Percentiles rank a stretch among this genome's conserved stretches.
Evolutionary conservation across 2,888 invertebrate genomes (phyloP).

Genomic region (Leptura quadrifasciata): DNA sequence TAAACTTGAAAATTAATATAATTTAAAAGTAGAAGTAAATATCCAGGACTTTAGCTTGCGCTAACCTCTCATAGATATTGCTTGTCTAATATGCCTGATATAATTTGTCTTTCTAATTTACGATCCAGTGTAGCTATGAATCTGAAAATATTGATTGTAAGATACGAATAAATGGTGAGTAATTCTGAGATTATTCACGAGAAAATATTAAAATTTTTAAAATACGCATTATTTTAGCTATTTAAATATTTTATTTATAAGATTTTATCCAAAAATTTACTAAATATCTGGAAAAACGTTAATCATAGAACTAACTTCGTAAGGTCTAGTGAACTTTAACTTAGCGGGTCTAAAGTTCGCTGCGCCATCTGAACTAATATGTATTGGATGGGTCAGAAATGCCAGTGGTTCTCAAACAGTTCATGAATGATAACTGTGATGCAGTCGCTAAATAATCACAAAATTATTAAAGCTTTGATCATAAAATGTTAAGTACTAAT

Average conservation of each 20-base stretch:
- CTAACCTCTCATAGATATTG: background rate
- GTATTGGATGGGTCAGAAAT: no score
- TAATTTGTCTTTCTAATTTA: background rate
- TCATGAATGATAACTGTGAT: no score
- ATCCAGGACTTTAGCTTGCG: background rate
- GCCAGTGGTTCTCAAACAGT: no score
- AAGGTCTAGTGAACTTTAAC: no score
- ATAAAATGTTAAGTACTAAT: no score
- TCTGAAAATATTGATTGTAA: background rate
- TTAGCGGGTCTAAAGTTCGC: no score
- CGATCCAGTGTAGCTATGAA: background rate
- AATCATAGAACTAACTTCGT: background rate
- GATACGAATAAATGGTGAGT: background rate
- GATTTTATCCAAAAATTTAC: background rate
- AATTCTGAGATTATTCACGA: background rate
- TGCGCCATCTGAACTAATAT: no score
- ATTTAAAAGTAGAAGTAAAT: background rate
- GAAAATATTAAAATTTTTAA: background rate
- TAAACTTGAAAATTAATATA: background rate
- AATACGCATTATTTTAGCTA: background rate
- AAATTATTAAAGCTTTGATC: no score
- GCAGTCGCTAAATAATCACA: no score
- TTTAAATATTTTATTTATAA: background rate
- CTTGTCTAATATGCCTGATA: slow-evolving; percentile 1
- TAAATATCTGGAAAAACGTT: background rate